Percentiles rank a stretch among this genome's conserved stretches.
These are phyloP conservation scores for Megatriorchis doriae DNA, from an alignment of 2,113 vertebrate genomes.

Conservation along the genomic window DNA sequence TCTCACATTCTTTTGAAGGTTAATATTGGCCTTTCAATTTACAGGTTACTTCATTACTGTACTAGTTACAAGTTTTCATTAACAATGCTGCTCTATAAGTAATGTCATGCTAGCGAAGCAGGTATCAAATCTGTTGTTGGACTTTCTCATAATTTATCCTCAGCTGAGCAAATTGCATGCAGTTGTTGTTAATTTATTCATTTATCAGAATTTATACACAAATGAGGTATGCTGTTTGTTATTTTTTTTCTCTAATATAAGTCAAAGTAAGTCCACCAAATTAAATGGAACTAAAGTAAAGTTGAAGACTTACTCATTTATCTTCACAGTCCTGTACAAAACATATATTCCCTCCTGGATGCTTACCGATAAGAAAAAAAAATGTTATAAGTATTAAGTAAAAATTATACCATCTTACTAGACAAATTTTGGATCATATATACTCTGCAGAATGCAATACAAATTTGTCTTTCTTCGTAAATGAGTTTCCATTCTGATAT, in stretches of 20 bases:
- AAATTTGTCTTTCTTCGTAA: not conserved
- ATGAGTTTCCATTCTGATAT: not conserved
- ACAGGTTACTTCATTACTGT: not conserved
- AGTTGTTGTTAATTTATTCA: not conserved
- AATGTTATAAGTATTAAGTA: not conserved
- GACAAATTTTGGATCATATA: not conserved
- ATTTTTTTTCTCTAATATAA: not conserved
- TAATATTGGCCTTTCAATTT: not conserved
- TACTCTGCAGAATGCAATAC: not conserved
- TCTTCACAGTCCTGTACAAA: not conserved
- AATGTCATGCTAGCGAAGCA: not conserved
- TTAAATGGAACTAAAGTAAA: not conserved
- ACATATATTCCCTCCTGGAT: not conserved
- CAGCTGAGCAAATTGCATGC: not conserved
- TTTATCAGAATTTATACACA: not conserved
- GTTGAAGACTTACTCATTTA: not conserved
- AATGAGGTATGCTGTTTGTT: not conserved
- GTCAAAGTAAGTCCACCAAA: not conserved
- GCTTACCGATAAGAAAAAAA: not conserved
- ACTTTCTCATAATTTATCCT: not conserved
- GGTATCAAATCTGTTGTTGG: not conserved
- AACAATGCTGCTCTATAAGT: not conserved
- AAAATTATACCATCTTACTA: not conserved
- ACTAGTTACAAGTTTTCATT: not conserved
- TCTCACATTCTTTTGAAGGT: not conserved